These are phyloP conservation scores for Galago senegalensis DNA, from an alignment of 2,797 vertebrate genomes.

Conservation along the genomic window DNA sequence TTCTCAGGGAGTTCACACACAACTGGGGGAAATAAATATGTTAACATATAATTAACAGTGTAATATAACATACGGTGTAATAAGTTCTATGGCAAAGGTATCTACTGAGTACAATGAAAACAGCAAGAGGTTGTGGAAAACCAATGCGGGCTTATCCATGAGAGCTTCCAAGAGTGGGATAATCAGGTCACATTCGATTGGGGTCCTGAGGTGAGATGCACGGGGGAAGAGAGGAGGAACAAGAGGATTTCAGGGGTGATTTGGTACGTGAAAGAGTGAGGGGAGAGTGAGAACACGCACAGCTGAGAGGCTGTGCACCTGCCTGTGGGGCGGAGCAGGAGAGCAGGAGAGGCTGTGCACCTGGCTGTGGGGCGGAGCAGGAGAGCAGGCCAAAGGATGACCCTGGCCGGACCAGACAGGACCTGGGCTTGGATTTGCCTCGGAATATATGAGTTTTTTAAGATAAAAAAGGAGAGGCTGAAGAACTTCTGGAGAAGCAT, in stretches of 20 bases:
- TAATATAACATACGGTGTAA: background rate
- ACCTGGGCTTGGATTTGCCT: background rate
- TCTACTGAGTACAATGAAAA: background rate
- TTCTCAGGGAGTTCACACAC: background rate
- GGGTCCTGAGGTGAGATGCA: background rate
- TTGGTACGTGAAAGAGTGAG: no score
- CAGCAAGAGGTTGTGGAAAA: conserved; percentile 18
- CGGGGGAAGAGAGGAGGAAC: background rate
- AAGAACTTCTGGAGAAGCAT: background rate
- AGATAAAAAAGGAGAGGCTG: background rate
- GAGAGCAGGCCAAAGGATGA: background rate
- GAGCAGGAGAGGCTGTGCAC: background rate
- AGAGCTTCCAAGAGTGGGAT: background rate
- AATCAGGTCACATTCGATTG: background rate
- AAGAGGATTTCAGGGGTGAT: background rate
- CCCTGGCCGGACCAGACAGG: background rate
- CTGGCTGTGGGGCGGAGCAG: background rate
- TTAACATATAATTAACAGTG: background rate
- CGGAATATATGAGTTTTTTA: background rate
- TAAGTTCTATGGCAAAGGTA: background rate
- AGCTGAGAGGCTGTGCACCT: background rate
- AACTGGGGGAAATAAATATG: background rate
- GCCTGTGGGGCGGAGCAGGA: background rate
- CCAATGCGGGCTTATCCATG: background rate
- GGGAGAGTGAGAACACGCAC: background rate